Conservation (phyloP, 1,140 invertebrate genomes). For the Micrasema longulum region DNA sequence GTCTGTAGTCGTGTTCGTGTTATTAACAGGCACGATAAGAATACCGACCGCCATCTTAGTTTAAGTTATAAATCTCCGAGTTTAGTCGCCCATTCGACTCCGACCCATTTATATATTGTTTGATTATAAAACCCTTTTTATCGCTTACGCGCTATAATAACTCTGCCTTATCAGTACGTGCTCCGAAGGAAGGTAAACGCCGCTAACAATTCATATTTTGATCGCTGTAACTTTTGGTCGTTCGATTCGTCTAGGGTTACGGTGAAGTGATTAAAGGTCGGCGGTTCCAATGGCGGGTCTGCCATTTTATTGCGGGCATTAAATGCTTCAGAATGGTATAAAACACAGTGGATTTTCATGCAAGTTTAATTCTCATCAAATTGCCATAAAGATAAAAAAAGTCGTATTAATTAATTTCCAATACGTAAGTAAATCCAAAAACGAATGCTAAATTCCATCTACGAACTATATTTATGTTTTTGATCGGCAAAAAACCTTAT, state of each 20-base stretch:
- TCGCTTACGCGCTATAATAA: constrained; percentile 34
- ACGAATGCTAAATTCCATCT: no score
- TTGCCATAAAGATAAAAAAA: constrained; percentile 1
- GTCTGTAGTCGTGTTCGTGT: constrained; percentile 19
- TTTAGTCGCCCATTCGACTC: constrained; percentile 23
- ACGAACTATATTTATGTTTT: no score
- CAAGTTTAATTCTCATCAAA: constrained; percentile 22
- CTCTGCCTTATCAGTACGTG: constrained; percentile 37
- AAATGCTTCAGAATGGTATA: not conserved
- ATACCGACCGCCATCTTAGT: constrained; percentile 30
- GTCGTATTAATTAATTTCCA: no score
- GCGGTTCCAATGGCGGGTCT: not conserved
- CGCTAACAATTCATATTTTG: constrained; percentile 39
- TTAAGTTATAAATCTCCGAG: constrained; percentile 38
- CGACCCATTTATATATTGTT: constrained; percentile 46
- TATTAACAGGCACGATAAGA: constrained; percentile 39
- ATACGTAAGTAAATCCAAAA: no score
- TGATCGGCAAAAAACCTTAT: no score
- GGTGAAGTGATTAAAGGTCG: not conserved
- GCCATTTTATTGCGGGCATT: constrained; percentile 20
- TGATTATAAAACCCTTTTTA: constrained; percentile 46
- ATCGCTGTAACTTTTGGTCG: constrained; percentile 21
- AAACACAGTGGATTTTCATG: constrained; percentile 32
- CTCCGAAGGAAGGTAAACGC: constrained; percentile 16
- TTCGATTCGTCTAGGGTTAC: constrained; percentile 17